Base-by-base conservation (phyloP, 2,888 invertebrate genomes). In the Lochmaea capreae region DNA sequence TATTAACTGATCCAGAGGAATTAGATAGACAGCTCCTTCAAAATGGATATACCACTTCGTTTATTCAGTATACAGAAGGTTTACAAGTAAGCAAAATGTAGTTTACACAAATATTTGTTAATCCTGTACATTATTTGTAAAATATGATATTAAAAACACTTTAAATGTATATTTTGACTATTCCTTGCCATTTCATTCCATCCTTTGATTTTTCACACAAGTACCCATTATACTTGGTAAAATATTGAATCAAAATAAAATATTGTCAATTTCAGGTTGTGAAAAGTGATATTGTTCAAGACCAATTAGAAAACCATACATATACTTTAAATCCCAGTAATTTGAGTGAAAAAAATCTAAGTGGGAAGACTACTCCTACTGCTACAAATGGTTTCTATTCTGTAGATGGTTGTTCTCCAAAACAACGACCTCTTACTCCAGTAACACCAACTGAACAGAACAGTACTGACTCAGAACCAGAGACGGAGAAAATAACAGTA, bases 1-100 rank as follows among this genome's bases (percentile, higher is more conserved):
- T 97, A 83, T 92, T 98, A 80, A 94, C 94, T 75, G 97, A 98
- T 88, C 96, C 96, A 58, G 95, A 97, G 87, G 94, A 96, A 85
- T 90, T 97, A 81, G 96, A 96, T 86, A 90, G 94, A 73, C 95
- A 96, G 85, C 90, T 97, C 75, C 90, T 94, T 82, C 94, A 95
- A 84, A 92, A 93, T 83, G 93, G 93, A 65, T 93, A 92, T 81
- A 90, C 91, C 63, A 75, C 81, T 9, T 69, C 73, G 12, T 83
- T 81, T 68, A 81, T 80, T 68, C 81, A 79, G 65, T 81, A 79
- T 69, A 61, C 77, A 5, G 78, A 78, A 49, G 72, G 70, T 62
- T 54, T 80, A 69, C 77, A 77, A 52, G 70, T 74, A 42, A 22
- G 43, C 3, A 54, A 18, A 16, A n/a, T 8, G n/a, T 46, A 46